phyloP scores from a whole-genome alignment of 2,888 invertebrate species.

The Prionchulus punctatus region DNA sequence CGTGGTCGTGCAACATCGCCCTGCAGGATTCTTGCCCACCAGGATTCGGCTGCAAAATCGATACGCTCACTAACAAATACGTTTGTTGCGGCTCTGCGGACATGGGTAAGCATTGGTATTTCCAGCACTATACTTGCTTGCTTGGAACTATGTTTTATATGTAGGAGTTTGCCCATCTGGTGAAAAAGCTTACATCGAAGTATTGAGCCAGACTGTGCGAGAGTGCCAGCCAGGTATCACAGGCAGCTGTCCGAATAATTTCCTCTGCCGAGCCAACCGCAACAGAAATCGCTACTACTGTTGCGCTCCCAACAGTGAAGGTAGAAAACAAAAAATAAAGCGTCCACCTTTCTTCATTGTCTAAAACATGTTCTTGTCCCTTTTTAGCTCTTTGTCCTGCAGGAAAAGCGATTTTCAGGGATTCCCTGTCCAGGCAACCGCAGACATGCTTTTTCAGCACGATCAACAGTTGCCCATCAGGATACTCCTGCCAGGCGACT shows the following conservation, averaged over 20 bases:
- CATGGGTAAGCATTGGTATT: neutral
- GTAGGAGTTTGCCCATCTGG: slow-evolving; percentile 1
- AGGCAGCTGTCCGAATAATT: neutral
- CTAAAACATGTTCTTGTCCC: neutral
- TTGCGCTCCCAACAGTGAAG: neutral
- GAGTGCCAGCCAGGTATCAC: neutral
- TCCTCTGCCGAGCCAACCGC: neutral
- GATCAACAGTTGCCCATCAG: neutral
- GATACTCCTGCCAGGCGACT: neutral
- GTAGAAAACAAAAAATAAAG: no score
- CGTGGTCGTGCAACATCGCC: neutral
- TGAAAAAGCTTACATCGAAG: slow-evolving; percentile 2
- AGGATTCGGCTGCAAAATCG: slow-evolving; percentile 1
- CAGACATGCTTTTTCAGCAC: neutral
- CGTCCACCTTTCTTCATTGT: no score
- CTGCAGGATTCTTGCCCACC: neutral
- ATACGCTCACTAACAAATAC: neutral
- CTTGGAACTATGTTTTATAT: neutral
- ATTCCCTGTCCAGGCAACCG: neutral
- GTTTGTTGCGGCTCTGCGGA: neutral
- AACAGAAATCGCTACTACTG: neutral
- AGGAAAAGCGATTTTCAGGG: neutral
- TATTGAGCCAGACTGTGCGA: neutral
- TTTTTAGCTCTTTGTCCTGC: neutral
- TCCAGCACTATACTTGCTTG: no score